Evolutionary conservation across 2,113 vertebrate species (phyloP).

Genomic region (Hippocampus mohnikei): DNA sequence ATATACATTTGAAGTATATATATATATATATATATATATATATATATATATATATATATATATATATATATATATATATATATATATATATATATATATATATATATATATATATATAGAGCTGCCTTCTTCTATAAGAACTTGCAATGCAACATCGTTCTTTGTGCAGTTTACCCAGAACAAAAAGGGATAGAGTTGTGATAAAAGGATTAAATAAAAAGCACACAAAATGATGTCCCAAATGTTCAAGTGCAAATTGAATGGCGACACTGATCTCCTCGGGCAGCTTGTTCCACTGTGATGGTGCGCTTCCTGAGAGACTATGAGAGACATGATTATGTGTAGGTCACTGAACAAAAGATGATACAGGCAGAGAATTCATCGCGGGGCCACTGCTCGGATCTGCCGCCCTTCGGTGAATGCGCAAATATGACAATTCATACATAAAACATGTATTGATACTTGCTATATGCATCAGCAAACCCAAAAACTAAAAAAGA

Average conservation of each 20-base stretch:
- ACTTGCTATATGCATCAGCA: conserved; percentile 12
- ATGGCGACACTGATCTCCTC: conserved; percentile 30
- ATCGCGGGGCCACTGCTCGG: conserved; percentile 13
- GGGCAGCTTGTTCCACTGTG: conserved; percentile 37
- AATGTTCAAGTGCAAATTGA: conserved; percentile 3
- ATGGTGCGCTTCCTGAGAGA: conserved; percentile 27
- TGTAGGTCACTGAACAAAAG: conserved; percentile 45
- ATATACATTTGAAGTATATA: no score
- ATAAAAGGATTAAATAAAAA: conserved; percentile 5
- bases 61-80: no score
- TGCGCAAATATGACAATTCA: conserved; percentile 5
- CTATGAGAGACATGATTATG: conserved; percentile 35
- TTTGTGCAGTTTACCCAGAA: background rate
- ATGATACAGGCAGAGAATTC: conserved; percentile 38
- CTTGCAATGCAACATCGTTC: background rate
- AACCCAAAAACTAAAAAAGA: conserved; percentile 10
- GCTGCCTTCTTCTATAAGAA: background rate
- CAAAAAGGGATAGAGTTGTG: background rate
- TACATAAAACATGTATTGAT: conserved; percentile 13
- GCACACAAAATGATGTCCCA: background rate
- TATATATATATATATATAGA: no score
- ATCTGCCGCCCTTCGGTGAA: conserved; percentile 10
- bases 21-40: no score
- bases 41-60: no score
- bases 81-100: no score